Evolutionary conservation across 1,140 invertebrate species (phyloP), one percentile per base, ranked within the genome.

Genomic region (Listronotus bonariensis): DNA sequence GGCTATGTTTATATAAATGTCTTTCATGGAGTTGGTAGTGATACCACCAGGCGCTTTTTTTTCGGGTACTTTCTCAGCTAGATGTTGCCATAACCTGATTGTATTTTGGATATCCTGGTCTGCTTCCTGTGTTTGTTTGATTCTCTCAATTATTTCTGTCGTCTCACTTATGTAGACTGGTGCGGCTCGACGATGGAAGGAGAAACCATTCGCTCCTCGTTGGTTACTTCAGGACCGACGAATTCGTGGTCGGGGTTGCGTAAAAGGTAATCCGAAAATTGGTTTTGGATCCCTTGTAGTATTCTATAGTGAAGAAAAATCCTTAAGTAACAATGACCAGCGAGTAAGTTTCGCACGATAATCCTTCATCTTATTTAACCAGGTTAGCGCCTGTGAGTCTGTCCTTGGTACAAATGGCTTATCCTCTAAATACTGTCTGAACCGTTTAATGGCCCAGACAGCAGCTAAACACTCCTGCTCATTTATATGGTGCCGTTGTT

Each of bases 391-490:
- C 8, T 36, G 38, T 6, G 15, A 62, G 43, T 70, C 65, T 8
- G 66, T 54, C 14, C 36, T 46, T 0, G 69, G 31, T 14, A 46
- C 46, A 36, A 73, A 66, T 17, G 46, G 56, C 15, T 42, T 34
- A n/a, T 68, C 75, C 46, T 78, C 72, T 31, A 77, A 48, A 41
- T 72, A 75, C 0, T 20, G 55, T 17, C 71, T 48, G 48, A 78
- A 79, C 26, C 77, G 71, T 31, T 76, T 62, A 0, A 82, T 72
- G 0, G 74, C 78, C 70, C 72, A 78, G 1, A 83, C 53, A 71
- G 69, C 62, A 82, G 77, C 6, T 5, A 26, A 26, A 26, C 20
- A 26, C 5, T 26, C 20, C 20, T 26, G 20, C 5, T 26, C 20
- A 26, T 72, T 70, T 0, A 65, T 40, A 41, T 70, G 70, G 31